Conservation (phyloP, 1,140 invertebrate genomes). For the Drosophila obscura region DNA sequence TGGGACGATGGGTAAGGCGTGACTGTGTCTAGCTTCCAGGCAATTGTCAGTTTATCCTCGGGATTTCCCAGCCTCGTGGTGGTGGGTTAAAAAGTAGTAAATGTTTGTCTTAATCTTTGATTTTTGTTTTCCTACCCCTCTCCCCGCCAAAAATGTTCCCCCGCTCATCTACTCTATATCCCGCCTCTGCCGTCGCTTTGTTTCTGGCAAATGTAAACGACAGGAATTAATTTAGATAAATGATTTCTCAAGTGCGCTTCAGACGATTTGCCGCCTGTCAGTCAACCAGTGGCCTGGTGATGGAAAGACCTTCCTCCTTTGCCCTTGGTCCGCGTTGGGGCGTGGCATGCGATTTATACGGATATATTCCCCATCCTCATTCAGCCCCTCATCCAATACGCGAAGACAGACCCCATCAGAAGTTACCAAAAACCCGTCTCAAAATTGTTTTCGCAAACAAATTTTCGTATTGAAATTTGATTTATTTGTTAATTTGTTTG, state of each 20-base stretch:
- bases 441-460: slow-evolving; percentile 82
- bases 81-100: slow-evolving; percentile 60
- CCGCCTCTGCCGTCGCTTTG: slow-evolving; percentile 6
- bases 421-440: slow-evolving; percentile 51
- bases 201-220: slow-evolving; percentile 83
- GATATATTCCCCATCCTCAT: slow-evolving; percentile 1
- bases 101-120: slow-evolving; percentile 84
- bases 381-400: slow-evolving; percentile 17
- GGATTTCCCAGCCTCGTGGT: slow-evolving; percentile 12
- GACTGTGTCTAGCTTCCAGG: slow-evolving; percentile 58
- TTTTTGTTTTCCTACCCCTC: slow-evolving; percentile 65
- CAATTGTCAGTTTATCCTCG: slow-evolving; percentile 44
- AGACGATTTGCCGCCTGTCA: slow-evolving; percentile 78
- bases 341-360: slow-evolving; percentile 65
- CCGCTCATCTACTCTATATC: slow-evolving; percentile 8
- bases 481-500: slow-evolving; percentile 84
- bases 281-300: slow-evolving; percentile 32
- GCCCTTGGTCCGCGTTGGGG: slow-evolving; percentile 49
- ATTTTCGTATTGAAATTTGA: slow-evolving; percentile 84
- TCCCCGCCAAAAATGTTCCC: background rate
- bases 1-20: slow-evolving; percentile 31
- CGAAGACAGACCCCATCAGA: background rate
- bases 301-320: slow-evolving; percentile 12
- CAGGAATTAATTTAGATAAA: slow-evolving; percentile 84
- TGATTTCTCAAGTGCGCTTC: slow-evolving; percentile 82